phyloP scores from a whole-genome alignment of 1,140 invertebrate species.

The Danaus plexippus region DNA sequence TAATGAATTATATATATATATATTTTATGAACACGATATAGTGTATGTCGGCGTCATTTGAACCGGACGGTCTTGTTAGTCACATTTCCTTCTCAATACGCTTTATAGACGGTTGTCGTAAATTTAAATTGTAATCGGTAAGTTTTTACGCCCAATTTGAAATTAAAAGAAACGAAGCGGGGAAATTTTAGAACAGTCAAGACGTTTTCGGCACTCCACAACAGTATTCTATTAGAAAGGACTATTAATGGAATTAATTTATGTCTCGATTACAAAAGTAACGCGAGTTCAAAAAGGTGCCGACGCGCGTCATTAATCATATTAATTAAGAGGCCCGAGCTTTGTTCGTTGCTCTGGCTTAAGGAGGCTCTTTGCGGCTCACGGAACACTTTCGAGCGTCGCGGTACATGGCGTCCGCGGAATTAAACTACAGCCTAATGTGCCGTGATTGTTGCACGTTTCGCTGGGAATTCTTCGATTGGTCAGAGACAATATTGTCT shows the following conservation, averaged over 20 bases:
- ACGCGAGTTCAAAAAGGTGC: constrained; percentile 58
- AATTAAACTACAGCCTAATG: constrained; percentile 37
- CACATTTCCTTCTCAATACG: constrained; percentile 47
- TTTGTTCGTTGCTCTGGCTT: constrained; percentile 59
- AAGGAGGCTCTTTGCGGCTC: constrained; percentile 43
- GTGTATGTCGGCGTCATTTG: constrained; percentile 27
- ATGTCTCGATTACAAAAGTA: constrained; percentile 65
- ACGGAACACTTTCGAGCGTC: constrained; percentile 14
- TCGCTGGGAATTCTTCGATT: constrained; percentile 30
- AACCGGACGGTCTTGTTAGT: constrained; percentile 49
- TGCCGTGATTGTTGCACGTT: constrained; percentile 21
- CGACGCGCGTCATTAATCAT: constrained; percentile 65
- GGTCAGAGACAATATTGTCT: constrained; percentile 53
- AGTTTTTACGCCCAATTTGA: constrained; percentile 64
- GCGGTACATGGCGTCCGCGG: background rate
- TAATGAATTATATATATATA: constrained; percentile 20
- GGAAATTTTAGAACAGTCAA: constrained; percentile 36
- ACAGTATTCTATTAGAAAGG: constrained; percentile 65
- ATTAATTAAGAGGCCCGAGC: constrained; percentile 66
- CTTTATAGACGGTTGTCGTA: constrained; percentile 50
- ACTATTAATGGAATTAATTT: constrained; percentile 70
- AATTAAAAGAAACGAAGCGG: constrained; percentile 56
- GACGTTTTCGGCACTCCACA: constrained; percentile 35
- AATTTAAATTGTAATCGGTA: constrained; percentile 65
- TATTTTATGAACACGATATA: constrained; percentile 24